Base-by-base conservation (phyloP, 2,113 vertebrate genomes). In the Melanerpes formicivorus region DNA sequence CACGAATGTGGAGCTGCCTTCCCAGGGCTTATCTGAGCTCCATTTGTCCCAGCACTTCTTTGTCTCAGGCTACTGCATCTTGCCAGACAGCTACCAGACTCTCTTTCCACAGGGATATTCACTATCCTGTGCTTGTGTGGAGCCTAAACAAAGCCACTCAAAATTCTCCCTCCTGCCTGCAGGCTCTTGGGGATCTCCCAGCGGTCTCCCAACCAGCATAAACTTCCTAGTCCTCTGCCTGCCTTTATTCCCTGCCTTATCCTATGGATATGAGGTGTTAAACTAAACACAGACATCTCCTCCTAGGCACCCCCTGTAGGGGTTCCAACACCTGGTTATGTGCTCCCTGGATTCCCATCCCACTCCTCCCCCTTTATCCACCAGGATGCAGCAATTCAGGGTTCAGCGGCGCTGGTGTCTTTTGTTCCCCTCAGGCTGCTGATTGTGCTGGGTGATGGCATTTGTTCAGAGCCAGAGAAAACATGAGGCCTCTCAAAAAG, bases 401-500 rank as follows among this genome's bases (percentile, higher is more conserved):
- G 34, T 34, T 92, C 14, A 1, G 84, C 67, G 85, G 93, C 15
- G 23, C 92, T 85, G 90, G 64, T 11, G 21, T 96, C 95, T 86
- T 80, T 95, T 92, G 96, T 97, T 97, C 96, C 94, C 16, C 6
- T 94, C 94, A 87, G 95, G 95, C 96, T 93, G 88, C 92, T 58
- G 88, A 96, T 95, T 96, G 84, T 96, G 95, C 96, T 95, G 96
- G 93, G 86, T 42, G 93, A 89, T 95, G 92, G 97, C 95, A 83
- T 97, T 96, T 96, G 93, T 93, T 95, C 91, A 27, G 95, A 94
- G 96, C 94, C 90, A 95, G 95, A 69, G 96, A 96, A 97, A 97
- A 97, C 97, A 97, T 94, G 97, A 95, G 95, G 96, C 93, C 93
- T 91, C 97, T 97, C 97, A 95, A 83, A 96, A 96, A 95, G 95